Base-by-base conservation (phyloP, 2,888 invertebrate genomes). In the Megastigmus dorsalis region DNA sequence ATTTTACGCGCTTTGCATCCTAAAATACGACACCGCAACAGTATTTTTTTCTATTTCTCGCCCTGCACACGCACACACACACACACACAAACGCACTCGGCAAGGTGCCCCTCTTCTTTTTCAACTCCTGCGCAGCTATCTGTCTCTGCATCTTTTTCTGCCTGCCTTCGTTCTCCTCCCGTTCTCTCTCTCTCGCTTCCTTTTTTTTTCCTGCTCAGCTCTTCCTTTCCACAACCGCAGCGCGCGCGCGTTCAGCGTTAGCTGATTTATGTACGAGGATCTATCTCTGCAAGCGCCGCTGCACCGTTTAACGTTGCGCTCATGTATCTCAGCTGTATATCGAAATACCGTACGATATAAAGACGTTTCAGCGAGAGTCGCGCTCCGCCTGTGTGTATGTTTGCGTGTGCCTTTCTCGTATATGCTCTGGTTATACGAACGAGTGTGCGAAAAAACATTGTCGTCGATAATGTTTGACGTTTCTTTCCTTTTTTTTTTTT, bases 51-150 rank as follows among this genome's bases (percentile, higher is more conserved):
- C n/a, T n/a, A n/a, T n/a, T n/a, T n/a, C n/a, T n/a, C n/a, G n/a
- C n/a, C n/a, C n/a, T n/a, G n/a, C n/a, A n/a, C n/a, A n/a, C n/a
- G n/a, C n/a, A n/a, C n/a, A n/a, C n/a, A n/a, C n/a, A n/a, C n/a
- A n/a, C n/a, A n/a, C n/a, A n/a, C n/a, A n/a, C n/a, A n/a, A n/a
- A n/a, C n/a, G n/a, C n/a, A n/a, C n/a, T n/a, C n/a, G n/a, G n/a
- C n/a, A n/a, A n/a, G n/a, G n/a, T n/a, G 43, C 30, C 41, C 50
- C 63, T 75, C 54, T 67, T 54, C 59, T 20, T 71, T 66, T 62
- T 45, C 26, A 23, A 20, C 41, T 28, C 57, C 20, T 41, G 38
- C 18, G 45, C 23, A 43, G 38, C 59, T 70, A 60, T 72, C 28
- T 65, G 15, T 45, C 45, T 43, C 48, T 55, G 45, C 55, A 54